phyloP scores from a whole-genome alignment of 2,113 vertebrate species.

The Apteryx owenii region DNA sequence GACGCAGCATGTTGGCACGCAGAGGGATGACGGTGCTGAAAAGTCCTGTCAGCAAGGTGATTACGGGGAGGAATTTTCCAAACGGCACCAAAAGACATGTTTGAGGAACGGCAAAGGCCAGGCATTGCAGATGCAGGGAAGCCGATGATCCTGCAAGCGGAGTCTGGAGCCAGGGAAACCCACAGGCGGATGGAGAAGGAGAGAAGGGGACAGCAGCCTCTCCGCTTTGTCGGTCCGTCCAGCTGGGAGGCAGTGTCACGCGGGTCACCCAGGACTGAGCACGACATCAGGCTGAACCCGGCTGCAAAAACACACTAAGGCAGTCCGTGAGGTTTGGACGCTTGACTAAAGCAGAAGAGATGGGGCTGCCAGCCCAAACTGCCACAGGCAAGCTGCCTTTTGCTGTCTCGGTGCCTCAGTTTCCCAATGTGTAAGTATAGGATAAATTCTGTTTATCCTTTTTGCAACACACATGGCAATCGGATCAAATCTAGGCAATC shows the following conservation, averaged over 20 bases:
- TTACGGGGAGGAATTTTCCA: background rate
- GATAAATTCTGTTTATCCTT: background rate
- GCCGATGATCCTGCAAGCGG: background rate
- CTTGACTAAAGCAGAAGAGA: background rate
- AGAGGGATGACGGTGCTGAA: background rate
- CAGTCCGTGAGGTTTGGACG: accelerated
- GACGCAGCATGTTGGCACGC: background rate
- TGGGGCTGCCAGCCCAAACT: background rate
- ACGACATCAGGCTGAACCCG: background rate
- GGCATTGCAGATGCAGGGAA: accelerated
- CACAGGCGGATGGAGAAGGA: background rate
- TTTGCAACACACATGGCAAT: background rate
- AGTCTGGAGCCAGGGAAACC: background rate
- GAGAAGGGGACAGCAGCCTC: background rate
- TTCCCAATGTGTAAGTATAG: background rate
- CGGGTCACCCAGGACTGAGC: background rate
- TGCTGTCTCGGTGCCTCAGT: background rate
- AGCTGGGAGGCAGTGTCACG: too few relatives aligned
- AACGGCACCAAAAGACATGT: background rate
- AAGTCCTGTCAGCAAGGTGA: background rate
- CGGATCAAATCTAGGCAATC: background rate
- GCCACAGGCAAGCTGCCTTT: background rate
- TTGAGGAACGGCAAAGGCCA: background rate
- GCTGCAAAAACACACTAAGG: background rate
- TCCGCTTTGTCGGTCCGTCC: too few relatives aligned